A percentile compares a stretch with the other conserved stretches of the same genome.
These are phyloP conservation scores for Sylvilagus bachmani DNA, from an alignment of 2,113 vertebrate genomes.

Conservation along the genomic window DNA sequence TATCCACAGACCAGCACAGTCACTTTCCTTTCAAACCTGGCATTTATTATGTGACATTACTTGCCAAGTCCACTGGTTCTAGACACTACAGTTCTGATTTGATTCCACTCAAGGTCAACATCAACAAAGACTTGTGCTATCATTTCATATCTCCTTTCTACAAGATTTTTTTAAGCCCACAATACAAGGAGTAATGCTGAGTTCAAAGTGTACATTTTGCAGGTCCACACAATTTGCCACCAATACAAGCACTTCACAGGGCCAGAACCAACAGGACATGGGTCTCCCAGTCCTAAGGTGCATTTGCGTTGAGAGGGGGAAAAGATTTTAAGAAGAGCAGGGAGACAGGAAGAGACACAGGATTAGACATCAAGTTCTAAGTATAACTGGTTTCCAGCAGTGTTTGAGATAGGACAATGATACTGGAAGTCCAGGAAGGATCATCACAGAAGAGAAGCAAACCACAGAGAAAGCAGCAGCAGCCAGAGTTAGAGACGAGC, in stretches of 20 bases:
- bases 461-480: background rate
- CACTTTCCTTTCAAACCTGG: background rate
- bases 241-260: slow-evolving; percentile 21
- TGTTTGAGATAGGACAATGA: background rate
- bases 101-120: background rate
- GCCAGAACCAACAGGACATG: slow-evolving; percentile 30
- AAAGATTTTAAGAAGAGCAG: background rate
- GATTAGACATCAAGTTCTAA: background rate
- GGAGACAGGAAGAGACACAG: background rate
- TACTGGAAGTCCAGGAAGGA: background rate
- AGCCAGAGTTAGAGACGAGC: background rate
- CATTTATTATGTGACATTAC: background rate
- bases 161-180: slow-evolving; percentile 40
- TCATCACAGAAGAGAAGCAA: background rate
- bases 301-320: background rate
- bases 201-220: slow-evolving; percentile 25
- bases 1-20: background rate
- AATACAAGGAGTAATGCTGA: slow-evolving; percentile 40
- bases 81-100: background rate
- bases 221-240: slow-evolving; percentile 39
- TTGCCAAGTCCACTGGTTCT: background rate
- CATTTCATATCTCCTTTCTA: slow-evolving; percentile 35
- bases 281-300: background rate
- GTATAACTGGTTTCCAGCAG: background rate
- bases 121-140: slow-evolving; percentile 1